Evolutionary conservation across 2,797 vertebrate species (phyloP), one percentile per base, ranked within the genome.

Genomic region (Euphonia xanthogaster): DNA sequence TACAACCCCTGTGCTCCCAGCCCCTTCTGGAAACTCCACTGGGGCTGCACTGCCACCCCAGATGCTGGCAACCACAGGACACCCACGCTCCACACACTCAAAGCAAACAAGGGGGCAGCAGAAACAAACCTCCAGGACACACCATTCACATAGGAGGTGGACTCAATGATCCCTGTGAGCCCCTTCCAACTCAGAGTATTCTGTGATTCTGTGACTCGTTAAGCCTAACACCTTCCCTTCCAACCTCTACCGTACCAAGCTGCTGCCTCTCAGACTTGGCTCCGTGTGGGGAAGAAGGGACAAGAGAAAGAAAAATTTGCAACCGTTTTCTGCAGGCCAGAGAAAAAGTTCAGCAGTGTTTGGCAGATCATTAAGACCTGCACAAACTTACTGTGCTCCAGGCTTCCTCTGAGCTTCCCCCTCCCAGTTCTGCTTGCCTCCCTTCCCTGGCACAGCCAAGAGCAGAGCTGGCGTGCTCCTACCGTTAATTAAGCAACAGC

Each of bases 401-500:
- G 74, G 39, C 97, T 83, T 94, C 89, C 75, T 81, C 85, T 81
- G 86, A 95, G 93, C 90, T 57, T 24, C 10, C 10, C 61, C 54
- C 40, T 68, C 33, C 35, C 83, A 86, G 37, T 42, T 90, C 47
- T 81, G 39, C 82, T 88, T 51, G 74, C 33, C 10, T 82, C 67
- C 57, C 20, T 74, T 76, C 81, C 27, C 30, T 22, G 81, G 51
- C 51, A 39, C 25, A 81, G 77, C 30, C 63, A 84, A 91, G 37
- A 93, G 87, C 85, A 81, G 72, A 81, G 89, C 62, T 88, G 83
- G 75, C 77, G 85, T 5, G 9, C 44, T 82, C 73, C 35, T 35
- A 28, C 45, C 4, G 31, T 88, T 92, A 90, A 94, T 96, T 88
- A 95, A 97, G 65, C 66, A 80, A 65, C 8, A 92, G 86, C 86